Base-by-base conservation (phyloP, 2,113 vertebrate genomes). In the Fulmarus glacialis region DNA sequence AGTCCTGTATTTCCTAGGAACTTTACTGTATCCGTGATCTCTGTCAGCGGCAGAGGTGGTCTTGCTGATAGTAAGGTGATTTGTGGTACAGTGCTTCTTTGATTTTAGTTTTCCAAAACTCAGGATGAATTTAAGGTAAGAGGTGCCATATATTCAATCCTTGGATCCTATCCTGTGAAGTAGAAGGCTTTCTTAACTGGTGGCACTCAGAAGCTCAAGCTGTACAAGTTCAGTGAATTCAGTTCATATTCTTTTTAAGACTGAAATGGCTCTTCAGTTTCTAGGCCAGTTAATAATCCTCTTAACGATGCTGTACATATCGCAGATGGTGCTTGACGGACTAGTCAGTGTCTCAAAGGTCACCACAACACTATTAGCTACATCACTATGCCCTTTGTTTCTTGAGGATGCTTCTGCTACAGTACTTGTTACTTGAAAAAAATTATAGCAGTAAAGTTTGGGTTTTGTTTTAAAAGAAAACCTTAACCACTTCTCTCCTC, bases 311-410 rank as follows among this genome's bases (percentile, higher is more conserved):
- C 74, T 83, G 86, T 95, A 75, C 40, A 74, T 98, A 90, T 91
- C 12, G 5, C 95, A 98, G 94, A 92, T 97, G 94, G 91, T 94
- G 94, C 87, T 96, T 97, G 98, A 97, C 21, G 55, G 91, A 96
- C 94, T 89, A 97, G 95, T 94, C 85, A 84, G 94, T 86, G 87
- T 90, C 91, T 94, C 86, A 97, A 90, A 98, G 97, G 96, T 98
- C 96, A 97, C 90, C 59, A 64, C 96, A 93, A 97, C 95, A 87
- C 90, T 97, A 47, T 98, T 97, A 96, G 71, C 74, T 94, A 96
- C 93, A 92, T 96, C 67, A 87, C 78, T 90, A 20, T 95, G 87
- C 93, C 68, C 75, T 97, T 98, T 97, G 92, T 97, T 98, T 94
- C 89, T 95, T 85, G 66, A 86, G 55, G 84, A 92, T 97, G 81